These are phyloP conservation scores for Odontamblyopus rebecca DNA, from an alignment of 2,797 vertebrate species.

Conservation along the genomic window DNA sequence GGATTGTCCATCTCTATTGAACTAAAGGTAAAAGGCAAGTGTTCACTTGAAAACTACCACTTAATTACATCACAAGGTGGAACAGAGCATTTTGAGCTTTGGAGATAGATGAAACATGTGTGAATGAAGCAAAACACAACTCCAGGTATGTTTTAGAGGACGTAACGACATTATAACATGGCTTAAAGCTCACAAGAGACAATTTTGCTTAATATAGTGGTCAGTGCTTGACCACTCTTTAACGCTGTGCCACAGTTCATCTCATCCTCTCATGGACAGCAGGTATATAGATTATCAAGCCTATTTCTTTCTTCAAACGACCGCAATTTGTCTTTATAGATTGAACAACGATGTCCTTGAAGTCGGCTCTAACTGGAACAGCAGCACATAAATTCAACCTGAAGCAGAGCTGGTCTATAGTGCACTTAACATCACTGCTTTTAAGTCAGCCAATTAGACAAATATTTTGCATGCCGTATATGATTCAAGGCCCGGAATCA, in stretches of 20 bases:
- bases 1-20: no score
- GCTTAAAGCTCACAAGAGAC: no score
- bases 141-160: no score
- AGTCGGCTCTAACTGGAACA: conserved; percentile 10
- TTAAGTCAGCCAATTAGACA: conserved; percentile 22
- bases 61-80: no score
- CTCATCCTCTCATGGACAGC: conserved; percentile 25
- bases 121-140: no score
- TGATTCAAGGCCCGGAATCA: neutral
- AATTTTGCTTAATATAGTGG: neutral
- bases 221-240: conserved; percentile 35
- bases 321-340: conserved; percentile 39
- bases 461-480: conserved; percentile 13
- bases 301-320: conserved; percentile 25
- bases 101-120: no score
- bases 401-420: conserved; percentile 10
- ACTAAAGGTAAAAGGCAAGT: no score
- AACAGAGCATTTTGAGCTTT: no score
- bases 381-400: conserved; percentile 19
- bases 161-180: no score
- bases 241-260: conserved; percentile 25
- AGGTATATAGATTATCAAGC: conserved; percentile 29
- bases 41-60: neutral
- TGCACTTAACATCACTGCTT: neutral
- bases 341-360: conserved; percentile 47